Conservation (phyloP, 2,888 invertebrate species). For the Sthenelais limicola region DNA sequence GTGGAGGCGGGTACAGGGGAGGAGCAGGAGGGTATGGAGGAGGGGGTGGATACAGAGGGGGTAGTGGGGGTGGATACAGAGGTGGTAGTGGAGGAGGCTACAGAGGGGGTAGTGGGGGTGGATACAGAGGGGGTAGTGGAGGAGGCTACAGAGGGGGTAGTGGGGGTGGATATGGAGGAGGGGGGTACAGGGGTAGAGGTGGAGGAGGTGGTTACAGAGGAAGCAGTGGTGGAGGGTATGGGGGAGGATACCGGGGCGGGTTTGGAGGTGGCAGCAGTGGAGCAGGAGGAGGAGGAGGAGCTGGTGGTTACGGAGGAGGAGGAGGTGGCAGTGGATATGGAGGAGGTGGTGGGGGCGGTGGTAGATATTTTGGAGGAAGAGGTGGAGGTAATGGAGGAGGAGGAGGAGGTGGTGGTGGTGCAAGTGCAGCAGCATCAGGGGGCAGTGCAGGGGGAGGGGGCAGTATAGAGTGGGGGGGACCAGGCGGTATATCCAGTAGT, state of each 20-base stretch:
- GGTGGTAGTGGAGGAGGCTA: slow-evolving; percentile 60
- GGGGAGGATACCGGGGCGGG: slow-evolving; percentile 37
- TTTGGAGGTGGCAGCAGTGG: slow-evolving; percentile 28
- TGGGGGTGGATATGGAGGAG: slow-evolving; percentile 40
- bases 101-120: slow-evolving; percentile 54
- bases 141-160: slow-evolving; percentile 42
- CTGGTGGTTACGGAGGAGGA: slow-evolving; percentile 47
- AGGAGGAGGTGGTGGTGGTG: slow-evolving; percentile 44
- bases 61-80: slow-evolving; percentile 59
- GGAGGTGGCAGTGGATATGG: slow-evolving; percentile 13
- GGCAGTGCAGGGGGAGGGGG: no score
- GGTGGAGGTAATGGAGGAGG: slow-evolving; percentile 43
- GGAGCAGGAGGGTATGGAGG: slow-evolving; percentile 64
- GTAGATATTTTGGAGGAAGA: slow-evolving; percentile 44
- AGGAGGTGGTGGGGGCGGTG: slow-evolving; percentile 40
- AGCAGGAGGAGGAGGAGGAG: slow-evolving; percentile 39
- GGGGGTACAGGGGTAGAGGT: slow-evolving; percentile 42
- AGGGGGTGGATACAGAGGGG: slow-evolving; percentile 48
- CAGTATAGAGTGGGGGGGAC: no score
- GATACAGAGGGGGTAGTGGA: slow-evolving; percentile 34
- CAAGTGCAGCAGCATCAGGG: no score
- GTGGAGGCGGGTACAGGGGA: slow-evolving; percentile 58
- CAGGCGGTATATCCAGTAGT: no score
- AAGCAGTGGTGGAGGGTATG: slow-evolving; percentile 21
- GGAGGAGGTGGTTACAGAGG: slow-evolving; percentile 12